Base-by-base conservation (phyloP, 2,113 vertebrate genomes). In the Pseudorasbora parva region DNA sequence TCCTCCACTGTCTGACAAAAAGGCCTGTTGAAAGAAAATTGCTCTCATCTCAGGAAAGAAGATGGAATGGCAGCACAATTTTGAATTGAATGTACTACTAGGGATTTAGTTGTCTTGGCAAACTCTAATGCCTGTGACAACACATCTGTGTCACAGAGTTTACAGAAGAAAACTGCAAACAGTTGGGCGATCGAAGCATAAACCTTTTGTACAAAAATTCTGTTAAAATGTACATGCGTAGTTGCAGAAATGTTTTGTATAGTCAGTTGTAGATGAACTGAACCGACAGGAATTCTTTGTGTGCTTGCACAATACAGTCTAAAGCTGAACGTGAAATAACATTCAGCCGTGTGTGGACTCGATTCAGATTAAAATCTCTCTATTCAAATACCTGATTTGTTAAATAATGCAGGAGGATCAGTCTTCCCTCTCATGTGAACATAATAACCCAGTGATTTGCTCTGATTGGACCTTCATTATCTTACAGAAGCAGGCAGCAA, bases 1-100 rank as follows among this genome's bases (percentile, higher is more conserved):
- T 82, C 66, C 51, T 60, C 27, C 56, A 57, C 19, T 37, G 8
- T 74, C 77, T 73, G 62, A 59, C 75, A 68, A 78, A 81, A 79
- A 71, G 64, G 69, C 21, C 71, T 57, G 59, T 77, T 83, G 75
- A 54, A 62, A 79, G 75, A 72, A 87, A 85, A 86, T 86, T 81
- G 81, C 76, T 82, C 33, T 78, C 43, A 57, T 76, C 57, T 85
- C 49, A 30, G 37, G 49, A 77, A 82, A 54, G 77, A 75, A 75
- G 49, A 60, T 80, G 81, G 37, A 25, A 81, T 69, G 14, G 37
- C 68, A 69, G 80, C n/a, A 74, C 75, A 78, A 47, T 78, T 25
- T 30, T 74, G 78, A 82, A 87, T 41, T 30, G 79, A 30, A 81
- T 56, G 14, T 56, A 33, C 33, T 74, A 19, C 17, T 51, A 69